Percentiles rank a stretch among this genome's conserved stretches.
These are phyloP conservation scores for Mythimna lalbum DNA, from an alignment of 2,888 invertebrate species.

Conservation along the genomic window DNA sequence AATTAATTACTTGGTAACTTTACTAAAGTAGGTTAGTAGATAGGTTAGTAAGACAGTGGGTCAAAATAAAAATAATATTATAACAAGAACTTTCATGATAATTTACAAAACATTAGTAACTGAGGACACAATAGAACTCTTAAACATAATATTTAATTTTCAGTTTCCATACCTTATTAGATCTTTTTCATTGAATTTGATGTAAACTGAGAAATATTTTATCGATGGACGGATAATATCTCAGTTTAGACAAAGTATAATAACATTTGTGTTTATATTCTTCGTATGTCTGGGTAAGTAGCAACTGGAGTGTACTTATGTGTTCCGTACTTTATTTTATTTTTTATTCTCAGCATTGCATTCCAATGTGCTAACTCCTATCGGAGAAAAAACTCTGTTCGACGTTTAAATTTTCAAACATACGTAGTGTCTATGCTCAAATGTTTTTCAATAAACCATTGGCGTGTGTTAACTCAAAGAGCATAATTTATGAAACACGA, in stretches of 20 bases:
- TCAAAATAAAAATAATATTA: neutral
- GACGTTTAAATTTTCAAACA: slow-evolving; percentile 3
- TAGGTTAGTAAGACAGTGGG: too few species aligned
- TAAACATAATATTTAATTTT: neutral
- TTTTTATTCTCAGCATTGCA: neutral
- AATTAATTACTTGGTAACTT: too few species aligned
- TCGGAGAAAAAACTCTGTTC: neutral
- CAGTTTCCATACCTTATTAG: neutral
- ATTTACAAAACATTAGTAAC: neutral
- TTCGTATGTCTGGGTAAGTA: slow-evolving; percentile 9
- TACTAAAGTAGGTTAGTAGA: too few species aligned
- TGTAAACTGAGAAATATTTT: neutral
- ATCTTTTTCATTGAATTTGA: neutral
- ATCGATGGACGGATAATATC: slow-evolving; percentile 9
- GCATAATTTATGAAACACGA: slow-evolving; percentile 43
- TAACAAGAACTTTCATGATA: neutral
- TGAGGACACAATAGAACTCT: neutral
- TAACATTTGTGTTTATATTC: slow-evolving; percentile 41
- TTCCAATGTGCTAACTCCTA: neutral
- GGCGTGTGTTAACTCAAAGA: slow-evolving; percentile 4
- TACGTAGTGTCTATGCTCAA: neutral
- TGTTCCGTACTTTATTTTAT: slow-evolving; percentile 42
- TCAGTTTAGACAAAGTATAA: slow-evolving; percentile 10
- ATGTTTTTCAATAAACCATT: slow-evolving; percentile 23
- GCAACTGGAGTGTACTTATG: neutral